Percentiles rank a stretch among this genome's conserved stretches.
These are phyloP conservation scores for Amphiprion clarkii DNA, from an alignment of 2,797 vertebrate species.

Conservation along the genomic window DNA sequence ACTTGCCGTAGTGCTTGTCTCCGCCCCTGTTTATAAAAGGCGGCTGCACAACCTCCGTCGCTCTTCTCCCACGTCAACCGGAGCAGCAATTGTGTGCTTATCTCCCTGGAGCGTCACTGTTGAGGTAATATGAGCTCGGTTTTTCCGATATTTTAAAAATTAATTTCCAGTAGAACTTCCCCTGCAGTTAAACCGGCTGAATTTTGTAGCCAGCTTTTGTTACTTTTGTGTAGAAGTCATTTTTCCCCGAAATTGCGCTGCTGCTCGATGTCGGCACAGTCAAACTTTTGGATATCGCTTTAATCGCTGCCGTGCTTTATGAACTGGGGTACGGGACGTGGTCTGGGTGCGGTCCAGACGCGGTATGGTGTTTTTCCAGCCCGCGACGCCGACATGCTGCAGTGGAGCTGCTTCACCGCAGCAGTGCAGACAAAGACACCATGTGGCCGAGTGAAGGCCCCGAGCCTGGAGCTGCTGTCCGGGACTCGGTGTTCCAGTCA, in stretches of 20 bases:
- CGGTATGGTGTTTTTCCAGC: background rate
- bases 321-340: no score
- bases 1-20: slow-evolving; percentile 20
- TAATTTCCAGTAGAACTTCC: no score
- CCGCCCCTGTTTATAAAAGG: slow-evolving; percentile 33
- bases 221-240: background rate
- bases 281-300: no score
- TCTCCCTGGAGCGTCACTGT: background rate
- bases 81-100: rapidly evolving
- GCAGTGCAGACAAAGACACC: slow-evolving; percentile 54
- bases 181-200: no score
- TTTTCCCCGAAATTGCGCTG: no score
- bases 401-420: background rate
- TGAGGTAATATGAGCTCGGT: slow-evolving; percentile 27
- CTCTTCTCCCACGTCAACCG: slow-evolving; percentile 49
- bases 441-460: slow-evolving; percentile 44
- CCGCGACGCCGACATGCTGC: background rate
- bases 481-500: no score
- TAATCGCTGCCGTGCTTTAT: no score
- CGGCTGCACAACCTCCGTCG: background rate
- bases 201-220: background rate
- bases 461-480: background rate
- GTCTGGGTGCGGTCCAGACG: no score
- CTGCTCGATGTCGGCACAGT: no score
- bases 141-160: no score